These are phyloP conservation scores for Aix galericulata DNA, from an alignment of 2,113 vertebrate genomes.

Conservation along the genomic window DNA sequence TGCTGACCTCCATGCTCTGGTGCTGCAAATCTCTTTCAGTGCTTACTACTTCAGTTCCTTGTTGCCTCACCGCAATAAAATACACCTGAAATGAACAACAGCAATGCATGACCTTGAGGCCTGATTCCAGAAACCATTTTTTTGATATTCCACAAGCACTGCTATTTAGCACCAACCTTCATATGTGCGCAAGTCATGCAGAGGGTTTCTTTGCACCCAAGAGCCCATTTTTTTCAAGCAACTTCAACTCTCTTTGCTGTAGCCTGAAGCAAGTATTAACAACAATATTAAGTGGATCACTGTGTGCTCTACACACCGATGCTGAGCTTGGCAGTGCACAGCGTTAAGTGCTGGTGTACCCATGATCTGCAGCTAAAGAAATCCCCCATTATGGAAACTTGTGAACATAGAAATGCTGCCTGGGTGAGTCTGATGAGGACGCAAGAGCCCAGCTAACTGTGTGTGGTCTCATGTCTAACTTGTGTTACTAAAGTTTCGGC, in stretches of 20 bases:
- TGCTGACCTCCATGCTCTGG: background rate
- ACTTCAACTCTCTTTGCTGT: background rate
- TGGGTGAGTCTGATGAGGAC: background rate
- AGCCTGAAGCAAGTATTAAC: background rate
- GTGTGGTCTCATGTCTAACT: background rate
- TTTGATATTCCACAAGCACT: background rate
- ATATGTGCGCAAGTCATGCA: background rate
- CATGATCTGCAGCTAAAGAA: background rate
- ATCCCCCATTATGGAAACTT: background rate
- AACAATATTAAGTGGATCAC: background rate
- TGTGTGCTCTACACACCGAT: background rate
- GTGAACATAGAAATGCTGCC: background rate
- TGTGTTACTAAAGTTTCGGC: accelerated
- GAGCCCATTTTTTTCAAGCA: background rate
- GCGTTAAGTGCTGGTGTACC: background rate
- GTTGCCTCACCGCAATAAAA: background rate
- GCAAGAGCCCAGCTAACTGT: background rate
- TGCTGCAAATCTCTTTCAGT: background rate
- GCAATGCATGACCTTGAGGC: background rate
- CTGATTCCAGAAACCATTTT: background rate
- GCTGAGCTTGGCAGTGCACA: background rate
- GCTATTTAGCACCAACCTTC: background rate
- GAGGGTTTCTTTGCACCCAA: background rate
- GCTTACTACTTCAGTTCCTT: background rate
- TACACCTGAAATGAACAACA: background rate